Percentiles rank a stretch among this genome's conserved stretches.
Evolutionary conservation across 2,113 vertebrate genomes (phyloP).

Genomic region (Enhydra lutris): DNA sequence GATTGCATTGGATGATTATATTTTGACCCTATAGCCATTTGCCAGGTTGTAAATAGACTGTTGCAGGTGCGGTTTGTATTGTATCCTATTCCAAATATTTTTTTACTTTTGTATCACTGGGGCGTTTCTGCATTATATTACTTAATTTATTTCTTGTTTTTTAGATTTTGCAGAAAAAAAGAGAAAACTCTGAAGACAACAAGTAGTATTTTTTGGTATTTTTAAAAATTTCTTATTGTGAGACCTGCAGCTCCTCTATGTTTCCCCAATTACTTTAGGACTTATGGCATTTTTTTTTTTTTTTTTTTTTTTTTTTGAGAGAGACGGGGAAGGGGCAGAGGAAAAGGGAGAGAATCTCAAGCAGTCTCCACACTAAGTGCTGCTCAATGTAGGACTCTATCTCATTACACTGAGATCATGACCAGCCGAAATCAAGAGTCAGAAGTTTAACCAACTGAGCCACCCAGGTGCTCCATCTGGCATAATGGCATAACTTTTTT

Average conservation of each 20-base stretch:
- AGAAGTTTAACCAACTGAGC: not conserved
- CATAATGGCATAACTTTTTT: not conserved
- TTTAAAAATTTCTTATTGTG: not conserved
- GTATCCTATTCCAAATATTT: not conserved
- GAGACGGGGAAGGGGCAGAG: not conserved
- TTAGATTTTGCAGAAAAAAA: not conserved
- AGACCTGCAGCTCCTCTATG: not conserved
- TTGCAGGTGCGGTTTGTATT: not conserved
- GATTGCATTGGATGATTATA: not conserved
- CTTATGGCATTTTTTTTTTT: not conserved
- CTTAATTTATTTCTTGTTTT: not conserved
- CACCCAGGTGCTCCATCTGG: not conserved
- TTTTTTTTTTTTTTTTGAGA: not conserved
- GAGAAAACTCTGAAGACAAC: not conserved
- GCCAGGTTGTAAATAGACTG: not conserved
- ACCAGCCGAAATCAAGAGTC: not conserved
- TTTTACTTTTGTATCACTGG: not conserved
- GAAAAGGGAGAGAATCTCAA: not conserved
- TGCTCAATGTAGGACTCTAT: fast-evolving
- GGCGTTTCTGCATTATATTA: not conserved
- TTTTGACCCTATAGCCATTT: not conserved
- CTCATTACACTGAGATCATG: not conserved
- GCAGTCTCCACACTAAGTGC: not conserved
- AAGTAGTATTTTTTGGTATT: not conserved
- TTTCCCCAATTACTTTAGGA: not conserved